These are phyloP conservation scores for Muscicapa adusta DNA, from an alignment of 2,113 vertebrate species.

Conservation along the genomic window DNA sequence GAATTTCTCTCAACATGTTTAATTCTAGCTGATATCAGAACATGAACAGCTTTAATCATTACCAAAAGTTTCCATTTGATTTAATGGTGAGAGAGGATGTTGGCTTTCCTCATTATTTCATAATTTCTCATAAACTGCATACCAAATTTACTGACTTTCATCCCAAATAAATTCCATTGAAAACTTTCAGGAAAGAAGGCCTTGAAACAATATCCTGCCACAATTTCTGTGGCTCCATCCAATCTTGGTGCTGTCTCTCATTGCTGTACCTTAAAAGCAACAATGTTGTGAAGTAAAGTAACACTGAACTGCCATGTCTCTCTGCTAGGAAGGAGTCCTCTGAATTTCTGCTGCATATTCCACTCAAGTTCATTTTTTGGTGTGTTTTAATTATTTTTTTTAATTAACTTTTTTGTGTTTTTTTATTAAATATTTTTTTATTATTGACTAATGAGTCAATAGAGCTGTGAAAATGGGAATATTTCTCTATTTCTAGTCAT, in stretches of 20 bases:
- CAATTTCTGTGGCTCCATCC: neutral
- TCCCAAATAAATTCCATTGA: conserved; percentile 7
- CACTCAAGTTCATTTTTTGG: neutral
- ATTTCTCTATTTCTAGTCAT: neutral
- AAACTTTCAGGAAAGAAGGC: conserved; percentile 2
- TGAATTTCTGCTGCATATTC: neutral
- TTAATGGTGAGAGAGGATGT: neutral
- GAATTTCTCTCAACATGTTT: conserved; percentile 12
- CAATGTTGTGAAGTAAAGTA: neutral
- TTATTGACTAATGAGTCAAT: neutral
- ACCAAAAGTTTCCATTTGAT: conserved; percentile 6
- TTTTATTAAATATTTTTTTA: neutral
- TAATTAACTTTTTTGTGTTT: neutral
- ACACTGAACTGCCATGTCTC: neutral
- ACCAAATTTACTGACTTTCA: conserved; percentile 10
- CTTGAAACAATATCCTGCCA: neutral
- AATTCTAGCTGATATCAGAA: neutral
- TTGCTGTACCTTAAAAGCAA: neutral
- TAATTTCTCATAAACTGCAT: conserved; percentile 33
- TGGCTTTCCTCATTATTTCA: conserved; percentile 22
- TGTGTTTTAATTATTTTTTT: neutral
- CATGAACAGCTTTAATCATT: conserved; percentile 19
- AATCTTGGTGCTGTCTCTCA: neutral
- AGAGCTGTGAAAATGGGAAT: neutral
- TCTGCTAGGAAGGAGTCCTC: neutral